Percentiles rank a stretch among this genome's conserved stretches.
Conservation (phyloP, 2,888 invertebrate species). For the Latrodectus elegans region DNA sequence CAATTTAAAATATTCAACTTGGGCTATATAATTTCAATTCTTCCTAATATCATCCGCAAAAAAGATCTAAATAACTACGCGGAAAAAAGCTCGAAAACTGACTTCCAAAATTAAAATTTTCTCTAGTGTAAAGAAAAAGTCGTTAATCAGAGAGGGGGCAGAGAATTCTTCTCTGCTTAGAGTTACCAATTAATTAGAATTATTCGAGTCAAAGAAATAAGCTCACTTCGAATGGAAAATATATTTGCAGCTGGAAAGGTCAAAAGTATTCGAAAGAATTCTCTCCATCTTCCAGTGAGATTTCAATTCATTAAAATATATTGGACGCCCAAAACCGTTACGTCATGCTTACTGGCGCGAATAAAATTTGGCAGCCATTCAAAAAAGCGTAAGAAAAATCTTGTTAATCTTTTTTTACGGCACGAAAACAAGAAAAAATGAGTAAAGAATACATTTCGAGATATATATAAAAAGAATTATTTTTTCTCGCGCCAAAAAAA, state of each 20-base stretch:
- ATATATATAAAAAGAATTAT: background rate
- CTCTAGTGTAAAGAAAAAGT: too few species aligned
- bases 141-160: too few species aligned
- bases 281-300: background rate
- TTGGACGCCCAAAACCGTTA: background rate
- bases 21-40: too few species aligned
- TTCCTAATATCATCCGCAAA: too few species aligned
- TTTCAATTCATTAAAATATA: conserved; percentile 5
- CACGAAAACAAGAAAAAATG: background rate
- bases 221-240: background rate
- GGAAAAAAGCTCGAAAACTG: too few species aligned
- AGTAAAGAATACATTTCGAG: background rate
- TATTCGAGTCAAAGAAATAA: background rate
- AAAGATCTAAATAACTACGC: too few species aligned
- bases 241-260: conserved; percentile 1
- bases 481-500: background rate
- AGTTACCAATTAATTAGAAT: conserved; percentile 1
- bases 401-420: conserved; percentile 1
- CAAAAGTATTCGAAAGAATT: conserved; percentile 2
- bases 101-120: too few species aligned
- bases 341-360: conserved; percentile 2
- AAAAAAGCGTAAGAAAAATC: background rate
- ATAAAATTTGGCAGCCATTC: conserved; percentile 5
- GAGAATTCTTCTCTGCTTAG: background rate
- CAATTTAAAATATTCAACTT: too few species aligned